phyloP scores from a whole-genome alignment of 1,140 invertebrate genomes.

The Drosophila equinoxialis region DNA sequence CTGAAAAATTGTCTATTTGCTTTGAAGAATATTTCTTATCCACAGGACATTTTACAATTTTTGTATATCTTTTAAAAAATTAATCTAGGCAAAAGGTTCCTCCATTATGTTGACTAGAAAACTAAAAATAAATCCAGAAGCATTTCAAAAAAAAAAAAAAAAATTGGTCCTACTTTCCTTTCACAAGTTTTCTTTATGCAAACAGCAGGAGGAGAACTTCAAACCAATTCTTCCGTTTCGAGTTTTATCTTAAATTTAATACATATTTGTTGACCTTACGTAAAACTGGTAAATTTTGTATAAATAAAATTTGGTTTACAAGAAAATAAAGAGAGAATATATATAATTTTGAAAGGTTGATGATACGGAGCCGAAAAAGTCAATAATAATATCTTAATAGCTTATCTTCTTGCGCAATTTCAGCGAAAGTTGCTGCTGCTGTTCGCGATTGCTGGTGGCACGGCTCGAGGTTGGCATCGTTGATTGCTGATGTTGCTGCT shows the following conservation, averaged over 20 bases:
- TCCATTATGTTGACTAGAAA: no score
- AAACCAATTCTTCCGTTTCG: neutral
- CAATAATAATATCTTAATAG: slow-evolving; percentile 53
- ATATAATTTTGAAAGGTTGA: slow-evolving; percentile 5
- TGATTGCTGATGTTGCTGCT: slow-evolving; percentile 44
- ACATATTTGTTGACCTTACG: neutral
- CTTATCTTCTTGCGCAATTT: slow-evolving; percentile 82
- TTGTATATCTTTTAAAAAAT: no score
- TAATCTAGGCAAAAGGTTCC: no score
- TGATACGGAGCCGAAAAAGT: slow-evolving; percentile 5
- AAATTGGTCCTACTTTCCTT: no score
- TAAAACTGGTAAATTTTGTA: neutral
- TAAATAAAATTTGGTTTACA: slow-evolving; percentile 3
- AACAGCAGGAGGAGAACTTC: neutral
- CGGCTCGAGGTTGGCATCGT: slow-evolving; percentile 24
- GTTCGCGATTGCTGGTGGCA: slow-evolving; percentile 34
- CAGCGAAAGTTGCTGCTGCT: slow-evolving; percentile 48
- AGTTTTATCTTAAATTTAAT: neutral
- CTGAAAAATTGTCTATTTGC: no score
- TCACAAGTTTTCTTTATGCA: no score
- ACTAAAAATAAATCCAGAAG: no score
- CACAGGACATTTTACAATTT: no score
- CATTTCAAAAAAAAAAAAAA: no score
- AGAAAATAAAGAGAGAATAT: neutral
- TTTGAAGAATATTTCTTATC: no score